Evolutionary conservation across 1,140 invertebrate species (phyloP), one percentile per base, ranked within the genome.

Genomic region (Hypothenemus hampei): DNA sequence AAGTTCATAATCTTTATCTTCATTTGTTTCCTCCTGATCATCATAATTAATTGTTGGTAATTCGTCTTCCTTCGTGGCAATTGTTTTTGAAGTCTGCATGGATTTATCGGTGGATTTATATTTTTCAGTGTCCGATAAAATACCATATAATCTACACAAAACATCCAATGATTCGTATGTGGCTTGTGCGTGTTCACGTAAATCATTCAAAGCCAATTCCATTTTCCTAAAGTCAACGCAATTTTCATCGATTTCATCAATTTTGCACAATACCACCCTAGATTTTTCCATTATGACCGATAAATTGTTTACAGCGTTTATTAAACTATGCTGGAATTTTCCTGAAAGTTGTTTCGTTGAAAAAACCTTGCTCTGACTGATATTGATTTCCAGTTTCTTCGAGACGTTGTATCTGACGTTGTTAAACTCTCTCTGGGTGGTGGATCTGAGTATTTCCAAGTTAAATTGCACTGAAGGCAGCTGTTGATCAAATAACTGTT

Each of bases 1-100:
- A n/a, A 62, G 48, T 24, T 62, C 60, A 21, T 36, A 62, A 11
- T 62, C 49, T 50, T 62, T n/a, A n/a, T n/a, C 60, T 24, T 62
- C 60, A 3, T 49, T 0, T 20, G 49, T 19, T 26, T 59, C 43
- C 18, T 10, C 16, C 1, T 24, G 19, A 35, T 62, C 60, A 16
- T 62, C 60, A 45, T 49, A 51, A 46, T 55, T 50, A 16, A 58
- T 24, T 16, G 37, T 41, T 20, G 22, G n/a, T 11, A 29, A 18
- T 10, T 48, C 19, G n/a, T 23, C 16, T 21, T 29, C 20, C 8
- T 3, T 4, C 18, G 11, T 39, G 1, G 16, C 16, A 10, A 10
- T 39, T 39, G 16, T 2, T 39, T 16, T 39, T 39, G 1, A 19
- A 8, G 24, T 11, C 5, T 6, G 24, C 24, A 31, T 31, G 26